Percentiles rank a stretch among this genome's conserved stretches.
Conservation (phyloP, 1,140 invertebrate species). For the Drosophila pachea region DNA sequence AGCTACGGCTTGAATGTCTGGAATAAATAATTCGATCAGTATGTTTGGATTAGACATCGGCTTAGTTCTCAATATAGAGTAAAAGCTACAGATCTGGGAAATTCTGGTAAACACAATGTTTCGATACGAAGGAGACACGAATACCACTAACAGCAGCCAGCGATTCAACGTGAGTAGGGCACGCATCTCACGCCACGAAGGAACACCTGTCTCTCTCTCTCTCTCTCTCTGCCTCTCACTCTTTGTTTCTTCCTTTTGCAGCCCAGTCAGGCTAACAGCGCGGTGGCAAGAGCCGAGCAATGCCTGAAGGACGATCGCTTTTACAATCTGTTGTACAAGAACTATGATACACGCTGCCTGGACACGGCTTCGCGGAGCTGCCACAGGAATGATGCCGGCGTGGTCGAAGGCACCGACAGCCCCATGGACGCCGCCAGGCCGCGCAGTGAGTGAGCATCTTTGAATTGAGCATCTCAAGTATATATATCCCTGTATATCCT, state of each 20-base stretch:
- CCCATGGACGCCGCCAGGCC: slow-evolving; percentile 13
- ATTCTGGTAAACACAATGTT: slow-evolving; percentile 31
- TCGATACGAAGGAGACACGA: slow-evolving; percentile 10
- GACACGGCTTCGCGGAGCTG: background rate
- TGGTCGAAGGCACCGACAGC: slow-evolving; percentile 13
- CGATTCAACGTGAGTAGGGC: background rate
- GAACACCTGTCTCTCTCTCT: too few relatives aligned
- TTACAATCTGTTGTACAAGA: slow-evolving; percentile 27
- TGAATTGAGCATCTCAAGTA: too few relatives aligned
- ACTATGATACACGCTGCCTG: slow-evolving; percentile 5
- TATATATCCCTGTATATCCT: too few relatives aligned
- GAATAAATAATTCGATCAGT: background rate
- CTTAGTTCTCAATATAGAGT: background rate
- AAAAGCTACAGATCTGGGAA: slow-evolving; percentile 5
- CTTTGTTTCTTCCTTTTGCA: background rate
- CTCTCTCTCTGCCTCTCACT: too few relatives aligned
- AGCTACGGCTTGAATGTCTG: background rate
- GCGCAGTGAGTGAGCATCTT: slow-evolving; percentile 21
- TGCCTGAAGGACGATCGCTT: slow-evolving; percentile 18
- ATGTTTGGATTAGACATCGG: background rate
- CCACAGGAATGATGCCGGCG: slow-evolving; percentile 13
- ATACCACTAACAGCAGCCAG: background rate
- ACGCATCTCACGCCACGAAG: too few relatives aligned
- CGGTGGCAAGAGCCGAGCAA: slow-evolving; percentile 1
- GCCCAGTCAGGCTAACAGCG: background rate